Base-by-base conservation (phyloP, 2,888 invertebrate genomes). In the Eupelmus urozonus region DNA sequence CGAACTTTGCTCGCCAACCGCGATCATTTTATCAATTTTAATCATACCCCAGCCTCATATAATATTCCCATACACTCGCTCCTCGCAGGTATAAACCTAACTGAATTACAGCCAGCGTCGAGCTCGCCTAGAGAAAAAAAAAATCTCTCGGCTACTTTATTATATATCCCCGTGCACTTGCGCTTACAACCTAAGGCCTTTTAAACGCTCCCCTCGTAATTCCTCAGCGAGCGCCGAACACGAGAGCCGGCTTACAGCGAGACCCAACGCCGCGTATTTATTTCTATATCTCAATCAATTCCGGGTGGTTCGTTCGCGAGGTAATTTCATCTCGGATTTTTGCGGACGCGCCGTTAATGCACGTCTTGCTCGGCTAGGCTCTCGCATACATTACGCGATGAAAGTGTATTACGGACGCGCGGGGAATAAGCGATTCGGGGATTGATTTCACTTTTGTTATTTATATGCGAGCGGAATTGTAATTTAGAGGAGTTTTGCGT, bases 401-500 rank as follows among this genome's bases (percentile, higher is more conserved):
- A 75, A 75, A 75, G 67, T 67, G 49, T 40, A 59, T 70, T 59
- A 59, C 59, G 59, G 9, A 34, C 3, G 34, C 34, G 34, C 34
- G 9, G 9, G 34, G 34, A 70, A 34, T 27, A 45, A 27, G 18
- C n/a, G 20, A 55, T 63, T 63, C 42, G n/a, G 23, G 57, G n/a
- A 55, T 76, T 76, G 76, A 76, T 70, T 76, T 76, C 76, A 76
- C 76, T 76, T 69, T 76, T 76, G 55, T 70, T 76, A 62, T 76
- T 76, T 76, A 70, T 66, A 63, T 55, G 40, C 62, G 45, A 40
- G 3, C 18, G 11, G 57, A 57, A 57, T 57, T 42, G 42, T 27
- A 69, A 57, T 57, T 42, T 18, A 27, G 9, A 7, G 0, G 25
- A 40, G 42, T 34, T n/a, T 23, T 25, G 25, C 20, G 34, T 34